These are phyloP conservation scores for Drosophila sechellia DNA, from an alignment of 1,140 invertebrate genomes.

Conservation along the genomic window DNA sequence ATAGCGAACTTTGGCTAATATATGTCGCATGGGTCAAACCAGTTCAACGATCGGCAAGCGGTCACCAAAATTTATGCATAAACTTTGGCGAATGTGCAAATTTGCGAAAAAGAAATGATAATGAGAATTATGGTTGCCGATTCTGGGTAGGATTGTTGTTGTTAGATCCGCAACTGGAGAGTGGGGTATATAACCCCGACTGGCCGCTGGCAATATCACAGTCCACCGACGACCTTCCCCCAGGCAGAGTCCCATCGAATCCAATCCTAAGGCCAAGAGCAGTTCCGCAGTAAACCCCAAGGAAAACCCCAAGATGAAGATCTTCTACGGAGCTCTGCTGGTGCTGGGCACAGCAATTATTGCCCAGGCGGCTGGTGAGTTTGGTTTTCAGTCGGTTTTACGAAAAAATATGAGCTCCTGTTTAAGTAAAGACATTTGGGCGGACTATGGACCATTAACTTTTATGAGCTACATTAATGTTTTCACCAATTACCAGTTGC, in stretches of 20 bases:
- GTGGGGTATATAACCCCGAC: slow-evolving; percentile 67
- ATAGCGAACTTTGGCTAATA: slow-evolving; percentile 15
- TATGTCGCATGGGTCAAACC: slow-evolving; percentile 48
- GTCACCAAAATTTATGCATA: slow-evolving; percentile 68
- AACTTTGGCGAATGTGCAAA: slow-evolving; percentile 57
- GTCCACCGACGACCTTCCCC: slow-evolving; percentile 62
- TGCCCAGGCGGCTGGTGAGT: slow-evolving; percentile 60
- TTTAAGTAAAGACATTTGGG: too few relatives aligned
- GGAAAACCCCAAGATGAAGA: slow-evolving; percentile 50
- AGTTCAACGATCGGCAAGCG: slow-evolving; percentile 42
- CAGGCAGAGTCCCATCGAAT: slow-evolving; percentile 33
- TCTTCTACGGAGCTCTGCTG: slow-evolving; percentile 38
- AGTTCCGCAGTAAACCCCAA: neutral
- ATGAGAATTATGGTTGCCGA: slow-evolving; percentile 53
- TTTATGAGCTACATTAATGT: too few relatives aligned
- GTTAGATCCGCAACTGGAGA: slow-evolving; percentile 40
- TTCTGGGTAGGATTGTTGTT: slow-evolving; percentile 8
- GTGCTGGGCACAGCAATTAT: slow-evolving; percentile 48
- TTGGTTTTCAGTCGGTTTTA: neutral
- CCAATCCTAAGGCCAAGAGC: too few relatives aligned
- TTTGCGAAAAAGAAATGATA: slow-evolving; percentile 69
- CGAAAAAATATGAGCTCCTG: neutral
- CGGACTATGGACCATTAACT: too few relatives aligned
- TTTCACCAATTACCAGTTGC: slow-evolving; percentile 14
- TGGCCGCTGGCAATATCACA: slow-evolving; percentile 58